A percentile compares a stretch with the other conserved stretches of the same genome.
These are phyloP conservation scores for Oenanthe oenanthe DNA, from an alignment of 2,113 vertebrate species.

Conservation along the genomic window DNA sequence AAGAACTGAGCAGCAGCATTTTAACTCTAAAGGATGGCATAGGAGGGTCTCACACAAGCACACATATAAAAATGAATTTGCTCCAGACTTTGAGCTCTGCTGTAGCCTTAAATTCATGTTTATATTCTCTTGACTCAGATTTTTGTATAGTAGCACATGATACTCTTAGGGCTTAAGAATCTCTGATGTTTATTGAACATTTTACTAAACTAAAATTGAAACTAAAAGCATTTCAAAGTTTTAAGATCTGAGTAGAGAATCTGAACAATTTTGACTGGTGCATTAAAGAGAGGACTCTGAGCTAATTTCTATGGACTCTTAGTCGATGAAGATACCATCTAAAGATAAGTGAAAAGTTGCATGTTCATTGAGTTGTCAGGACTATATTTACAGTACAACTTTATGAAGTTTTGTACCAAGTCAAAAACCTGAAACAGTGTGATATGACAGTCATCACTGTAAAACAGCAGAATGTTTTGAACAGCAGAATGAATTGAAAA, in stretches of 20 bases:
- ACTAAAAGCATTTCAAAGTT: not conserved
- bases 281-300: not conserved
- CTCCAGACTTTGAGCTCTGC: not conserved
- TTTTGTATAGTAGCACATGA: not conserved
- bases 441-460: not conserved
- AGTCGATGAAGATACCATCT: rapidly evolving
- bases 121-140: not conserved
- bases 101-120: not conserved
- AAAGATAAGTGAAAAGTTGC: not conserved
- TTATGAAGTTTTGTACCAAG: not conserved
- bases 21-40: not conserved
- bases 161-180: not conserved
- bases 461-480: not conserved
- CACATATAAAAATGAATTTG: not conserved
- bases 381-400: not conserved
- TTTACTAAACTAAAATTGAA: not conserved
- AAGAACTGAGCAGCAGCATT: not conserved
- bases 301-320: not conserved
- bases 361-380: not conserved
- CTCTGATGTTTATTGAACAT: not conserved
- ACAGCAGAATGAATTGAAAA: not conserved
- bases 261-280: not conserved
- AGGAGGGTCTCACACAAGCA: not conserved
- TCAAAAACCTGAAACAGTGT: not conserved
- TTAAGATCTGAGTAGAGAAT: not conserved